Evolutionary conservation across 2,797 vertebrate genomes (phyloP), one percentile per base, ranked within the genome.

Genomic region (Dermochelys coriacea): DNA sequence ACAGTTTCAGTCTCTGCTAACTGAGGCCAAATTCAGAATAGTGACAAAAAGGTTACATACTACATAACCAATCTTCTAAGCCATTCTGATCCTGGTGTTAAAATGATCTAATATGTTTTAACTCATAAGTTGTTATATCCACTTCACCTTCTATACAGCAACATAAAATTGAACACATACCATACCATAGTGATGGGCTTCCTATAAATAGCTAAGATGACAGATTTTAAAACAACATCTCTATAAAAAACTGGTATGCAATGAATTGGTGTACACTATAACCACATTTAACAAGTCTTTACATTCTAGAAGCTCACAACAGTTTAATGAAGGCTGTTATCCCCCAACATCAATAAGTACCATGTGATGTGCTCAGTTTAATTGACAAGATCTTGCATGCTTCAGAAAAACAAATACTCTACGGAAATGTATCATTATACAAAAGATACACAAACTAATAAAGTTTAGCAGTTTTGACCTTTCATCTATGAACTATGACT

Each of bases 71-170:
- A 1, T 1, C 11, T 25, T 55, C 14, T 84, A 4, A 19, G 5
- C 2, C 6, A 84, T 2, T 34, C 51, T 68, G 15, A 50, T 25
- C 41, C 23, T 9, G 75, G 37, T 54, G 82, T 84, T 6, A 82
- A 34, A 37, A 68, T 37, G 64, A 68, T 68, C n/a, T 1, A 47
- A 12, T 84, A 6, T 0, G 57, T 80, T 77, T 89, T 1, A 4
- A 77, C 41, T 64, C 1, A 16, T 4, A 90, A 59, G 19, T 0
- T 50, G 8, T 84, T 93, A 68, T 6, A 4, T 0, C 54, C 3
- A 54, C 77, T 95, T 41, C 1, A 3, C 2, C 11, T 87, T 85
- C 55, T 2, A 27, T 68, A 82, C 2, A 51, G n/a, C 79, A 82
- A 2, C 57, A 87, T 59, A 83, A 5, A 57, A 0, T 74, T 54